Evolutionary conservation across 2,113 vertebrate species (phyloP).

Genomic region (Elaphurus davidianus): DNA sequence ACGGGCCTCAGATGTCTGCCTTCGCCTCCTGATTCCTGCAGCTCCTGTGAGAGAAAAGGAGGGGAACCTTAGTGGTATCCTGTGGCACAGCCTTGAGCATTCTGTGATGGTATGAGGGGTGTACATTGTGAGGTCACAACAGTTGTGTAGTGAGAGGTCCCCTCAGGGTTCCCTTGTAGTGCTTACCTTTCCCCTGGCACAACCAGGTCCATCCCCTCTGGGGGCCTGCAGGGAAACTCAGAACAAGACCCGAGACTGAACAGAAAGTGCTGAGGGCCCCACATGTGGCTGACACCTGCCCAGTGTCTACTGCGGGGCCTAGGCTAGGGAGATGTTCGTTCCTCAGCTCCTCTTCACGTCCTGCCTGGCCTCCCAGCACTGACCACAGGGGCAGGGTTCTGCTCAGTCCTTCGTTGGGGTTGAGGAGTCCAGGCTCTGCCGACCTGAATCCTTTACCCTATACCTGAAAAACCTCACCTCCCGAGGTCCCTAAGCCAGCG

Average conservation of each 20-base stretch:
- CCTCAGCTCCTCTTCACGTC: not conserved
- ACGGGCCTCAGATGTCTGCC: not conserved
- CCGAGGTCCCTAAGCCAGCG: not conserved
- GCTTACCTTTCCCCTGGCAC: not conserved
- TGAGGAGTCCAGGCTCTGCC: not conserved
- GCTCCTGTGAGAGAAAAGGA: not conserved
- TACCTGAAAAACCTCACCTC: rapidly evolving
- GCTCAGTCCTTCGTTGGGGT: rapidly evolving
- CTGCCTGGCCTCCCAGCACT: not conserved
- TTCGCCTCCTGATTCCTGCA: not conserved
- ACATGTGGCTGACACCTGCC: not conserved
- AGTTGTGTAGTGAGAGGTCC: not conserved
- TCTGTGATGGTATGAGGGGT: rapidly evolving
- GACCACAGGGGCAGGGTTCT: not conserved
- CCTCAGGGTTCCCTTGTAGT: not conserved
- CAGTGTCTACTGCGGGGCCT: rapidly evolving
- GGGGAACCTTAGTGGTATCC: rapidly evolving
- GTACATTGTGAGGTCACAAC: not conserved
- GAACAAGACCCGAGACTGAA: not conserved
- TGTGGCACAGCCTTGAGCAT: not conserved
- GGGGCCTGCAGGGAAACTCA: not conserved
- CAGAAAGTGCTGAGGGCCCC: not conserved
- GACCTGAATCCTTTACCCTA: not conserved
- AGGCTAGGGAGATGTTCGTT: not conserved
- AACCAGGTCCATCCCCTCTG: not conserved